Percentiles rank a stretch among this genome's conserved stretches.
Evolutionary conservation across 2,888 invertebrate genomes (phyloP).

Genomic region (Buathra laborator): DNA sequence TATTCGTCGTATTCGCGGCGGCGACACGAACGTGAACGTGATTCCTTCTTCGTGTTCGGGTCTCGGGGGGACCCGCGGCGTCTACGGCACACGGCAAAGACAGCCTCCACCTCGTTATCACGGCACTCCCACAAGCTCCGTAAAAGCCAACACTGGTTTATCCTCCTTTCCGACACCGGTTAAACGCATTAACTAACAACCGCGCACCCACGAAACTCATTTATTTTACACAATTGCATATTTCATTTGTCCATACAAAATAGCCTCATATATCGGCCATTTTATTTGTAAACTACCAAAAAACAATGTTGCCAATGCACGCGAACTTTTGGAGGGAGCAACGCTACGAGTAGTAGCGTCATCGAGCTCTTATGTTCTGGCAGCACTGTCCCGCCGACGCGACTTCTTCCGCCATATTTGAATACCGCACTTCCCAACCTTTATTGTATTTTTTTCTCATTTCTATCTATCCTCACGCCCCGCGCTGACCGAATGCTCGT

Average conservation of each 20-base stretch:
- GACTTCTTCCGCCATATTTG: conserved; percentile 77
- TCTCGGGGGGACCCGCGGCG: conserved; percentile 67
- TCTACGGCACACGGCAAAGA: conserved; percentile 61
- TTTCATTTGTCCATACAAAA: conserved; percentile 82
- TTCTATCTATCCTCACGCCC: conserved; percentile 17
- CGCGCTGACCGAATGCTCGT: background rate
- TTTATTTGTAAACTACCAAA: conserved; percentile 85
- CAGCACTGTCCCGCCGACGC: conserved; percentile 76
- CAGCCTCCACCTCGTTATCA: conserved; percentile 75
- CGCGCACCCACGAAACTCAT: conserved; percentile 78
- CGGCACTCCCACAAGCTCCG: conserved; percentile 73
- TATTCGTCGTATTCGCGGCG: conserved; percentile 31
- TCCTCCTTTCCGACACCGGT: conserved; percentile 1
- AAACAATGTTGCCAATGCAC: conserved; percentile 83
- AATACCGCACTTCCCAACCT: conserved; percentile 62
- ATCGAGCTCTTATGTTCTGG: conserved; percentile 77
- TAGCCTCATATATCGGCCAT: conserved; percentile 85
- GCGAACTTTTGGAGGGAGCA: conserved; percentile 82
- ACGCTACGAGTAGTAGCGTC: conserved; percentile 63
- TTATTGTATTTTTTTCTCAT: conserved; percentile 55
- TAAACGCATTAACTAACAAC: conserved; percentile 71
- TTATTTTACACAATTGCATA: conserved; percentile 80
- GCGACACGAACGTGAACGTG: conserved; percentile 36
- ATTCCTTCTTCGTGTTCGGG: conserved; percentile 36
- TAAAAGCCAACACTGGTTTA: conserved; percentile 2